Conservation (phyloP, 2,797 vertebrate species). For the Chiroxiphia lanceolata region DNA sequence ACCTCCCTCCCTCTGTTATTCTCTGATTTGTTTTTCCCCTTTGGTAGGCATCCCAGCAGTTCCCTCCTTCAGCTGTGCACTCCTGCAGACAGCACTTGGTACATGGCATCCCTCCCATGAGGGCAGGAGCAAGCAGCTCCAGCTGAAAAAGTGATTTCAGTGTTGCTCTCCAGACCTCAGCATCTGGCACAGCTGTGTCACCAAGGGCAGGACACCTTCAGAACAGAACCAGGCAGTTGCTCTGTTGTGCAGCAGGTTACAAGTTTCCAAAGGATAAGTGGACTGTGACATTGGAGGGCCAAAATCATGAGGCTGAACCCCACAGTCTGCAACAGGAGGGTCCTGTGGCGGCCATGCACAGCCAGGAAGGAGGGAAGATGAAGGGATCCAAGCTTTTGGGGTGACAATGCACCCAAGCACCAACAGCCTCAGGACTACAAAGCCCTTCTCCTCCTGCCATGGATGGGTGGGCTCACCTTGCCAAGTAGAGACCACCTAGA, state of each 20-base stretch:
- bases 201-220: background rate
- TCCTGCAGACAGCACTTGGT: background rate
- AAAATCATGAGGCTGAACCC: background rate
- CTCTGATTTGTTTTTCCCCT: background rate
- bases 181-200: rapidly evolving
- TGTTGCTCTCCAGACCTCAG: background rate
- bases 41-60: background rate
- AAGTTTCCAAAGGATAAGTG: background rate
- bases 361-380: background rate
- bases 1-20: background rate
- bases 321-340: background rate
- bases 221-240: background rate
- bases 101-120: background rate
- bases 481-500: background rate
- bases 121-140: background rate
- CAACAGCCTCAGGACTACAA: background rate
- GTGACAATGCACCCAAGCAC: background rate
- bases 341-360: background rate
- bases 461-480: background rate
- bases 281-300: background rate
- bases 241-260: background rate
- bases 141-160: background rate
- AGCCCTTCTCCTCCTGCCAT: background rate
- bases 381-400: background rate
- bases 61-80: background rate